Evolutionary conservation across 2,888 invertebrate species (phyloP), one percentile per base, ranked within the genome.

Genomic region (Sylvicola fuscatus): DNA sequence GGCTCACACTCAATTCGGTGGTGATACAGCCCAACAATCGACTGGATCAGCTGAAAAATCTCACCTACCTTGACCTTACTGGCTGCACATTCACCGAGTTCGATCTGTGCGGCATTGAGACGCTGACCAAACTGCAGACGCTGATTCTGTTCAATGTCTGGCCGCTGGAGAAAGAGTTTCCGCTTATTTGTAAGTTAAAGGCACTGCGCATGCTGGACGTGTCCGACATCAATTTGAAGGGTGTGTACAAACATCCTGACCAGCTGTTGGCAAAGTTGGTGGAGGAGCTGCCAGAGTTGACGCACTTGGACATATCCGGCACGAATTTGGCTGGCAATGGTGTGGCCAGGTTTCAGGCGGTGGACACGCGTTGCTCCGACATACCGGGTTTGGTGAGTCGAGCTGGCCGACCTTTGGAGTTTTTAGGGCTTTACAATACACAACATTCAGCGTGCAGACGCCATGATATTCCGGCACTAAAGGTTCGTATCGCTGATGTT

Each of bases 301-400:
- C 70, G 30, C 83, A 83, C 15, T 61, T 97, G 46, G 95, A 97
- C 59, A 89, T 97, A 51, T 90, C 93, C 3, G 92, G 92, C 11
- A 95, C 95, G 13, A 93, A 97, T 64, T 63, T 97, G 42, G 89
- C 92, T 29, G 89, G 92, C 11, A 72, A 73, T 36, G 84, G 84
- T 33, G 75, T 78, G 16, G 76, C 76, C 50, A 60, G 61, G 41
- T 61, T 61, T 39, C 59, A 62, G 37, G 46, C 51, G 2, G 59
- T 48, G 36, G 48, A 43, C 31, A 38, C 42, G 32, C 53, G 53
- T 33, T 49, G 68, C n/a, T 70, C 78, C 43, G 82, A 90, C 53
- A 92, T 97, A 48, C 84, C 84, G 4, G 95, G 93, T 0, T 64
- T 95, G 14, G 72, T 74, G 14, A 70, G 70, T 29, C 65, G 89